A percentile compares a stretch with the other conserved stretches of the same genome.
phyloP scores from a whole-genome alignment of 2,113 vertebrate genomes.

The Thunnus thynnus region DNA sequence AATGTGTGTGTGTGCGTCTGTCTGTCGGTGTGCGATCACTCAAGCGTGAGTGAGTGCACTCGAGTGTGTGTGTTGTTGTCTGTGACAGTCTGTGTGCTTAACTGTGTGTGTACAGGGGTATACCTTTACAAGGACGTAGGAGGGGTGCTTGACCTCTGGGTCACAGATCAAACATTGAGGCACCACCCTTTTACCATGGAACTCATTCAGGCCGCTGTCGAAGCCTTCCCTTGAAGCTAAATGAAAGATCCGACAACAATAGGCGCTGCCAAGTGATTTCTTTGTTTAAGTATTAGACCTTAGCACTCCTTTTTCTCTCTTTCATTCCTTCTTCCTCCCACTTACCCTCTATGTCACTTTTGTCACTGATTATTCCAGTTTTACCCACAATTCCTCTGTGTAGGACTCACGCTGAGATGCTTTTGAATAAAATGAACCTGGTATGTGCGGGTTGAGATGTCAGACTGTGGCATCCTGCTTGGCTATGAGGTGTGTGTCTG shows the following conservation, averaged over 20 bases:
- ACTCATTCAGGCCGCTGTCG: conserved; percentile 55
- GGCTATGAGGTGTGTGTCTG: conserved; percentile 40
- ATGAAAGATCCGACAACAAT: conserved; percentile 67
- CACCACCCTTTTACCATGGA: conserved; percentile 43
- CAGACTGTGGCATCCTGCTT: conserved; percentile 43
- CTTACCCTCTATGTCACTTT: conserved; percentile 34
- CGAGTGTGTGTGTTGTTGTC: conserved; percentile 61
- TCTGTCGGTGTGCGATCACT: conserved; percentile 46
- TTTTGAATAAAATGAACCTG: conserved; percentile 31
- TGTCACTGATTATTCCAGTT: conserved; percentile 12
- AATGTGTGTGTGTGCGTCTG: conserved; percentile 49
- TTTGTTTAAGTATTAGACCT: conserved; percentile 66
- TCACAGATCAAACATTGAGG: conserved; percentile 67
- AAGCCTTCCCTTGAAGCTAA: conserved; percentile 61
- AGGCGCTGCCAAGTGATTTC: conserved; percentile 48
- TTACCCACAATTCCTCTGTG: conserved; percentile 27
- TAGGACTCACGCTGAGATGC: conserved; percentile 18
- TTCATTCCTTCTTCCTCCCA: conserved; percentile 52
- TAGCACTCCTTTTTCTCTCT: conserved; percentile 14
- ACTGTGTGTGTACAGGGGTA: conserved; percentile 44
- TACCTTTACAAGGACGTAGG: conserved; percentile 60
- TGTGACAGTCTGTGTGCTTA: conserved; percentile 48
- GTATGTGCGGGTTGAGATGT: conserved; percentile 48
- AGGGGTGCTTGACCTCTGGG: conserved; percentile 66
- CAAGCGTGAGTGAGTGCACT: conserved; percentile 56